phyloP scores from a whole-genome alignment of 2,113 vertebrate species.

The Labeo catla region DNA sequence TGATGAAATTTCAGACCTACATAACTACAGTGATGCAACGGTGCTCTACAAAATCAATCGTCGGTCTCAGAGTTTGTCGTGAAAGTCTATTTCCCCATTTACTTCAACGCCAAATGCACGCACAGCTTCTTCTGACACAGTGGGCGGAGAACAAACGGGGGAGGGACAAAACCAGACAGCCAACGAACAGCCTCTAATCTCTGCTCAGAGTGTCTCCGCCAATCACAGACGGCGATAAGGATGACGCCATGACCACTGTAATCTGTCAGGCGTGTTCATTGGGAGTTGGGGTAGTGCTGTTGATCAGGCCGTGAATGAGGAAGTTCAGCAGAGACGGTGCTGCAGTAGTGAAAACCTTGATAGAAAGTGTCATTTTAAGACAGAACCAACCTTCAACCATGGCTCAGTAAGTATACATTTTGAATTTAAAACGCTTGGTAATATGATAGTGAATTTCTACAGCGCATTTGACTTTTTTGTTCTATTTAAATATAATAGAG shows the following conservation, averaged over 20 bases:
- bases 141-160: slow-evolving; percentile 12
- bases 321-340: slow-evolving; percentile 61
- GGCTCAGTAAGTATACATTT: slow-evolving; percentile 72
- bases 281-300: not conserved
- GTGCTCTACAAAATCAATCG: not conserved
- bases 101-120: not conserved
- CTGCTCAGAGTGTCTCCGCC: slow-evolving; percentile 66
- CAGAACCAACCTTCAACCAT: slow-evolving; percentile 60
- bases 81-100: not conserved
- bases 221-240: slow-evolving; percentile 57
- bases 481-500: not conserved
- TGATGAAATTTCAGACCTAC: not conserved
- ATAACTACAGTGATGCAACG: not conserved
- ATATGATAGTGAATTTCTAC: not conserved
- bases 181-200: slow-evolving; percentile 51
- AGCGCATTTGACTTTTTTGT: not conserved
- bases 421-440: not conserved
- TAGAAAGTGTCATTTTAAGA: slow-evolving; percentile 46
- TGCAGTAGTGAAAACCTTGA: not conserved
- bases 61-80: not conserved
- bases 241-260: not conserved
- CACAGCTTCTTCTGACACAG: not conserved
- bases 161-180: not conserved
- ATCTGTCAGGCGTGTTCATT: slow-evolving; percentile 51
- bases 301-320: slow-evolving; percentile 62